Conservation (phyloP, 2,888 invertebrate species). For the Aquatica leii region DNA sequence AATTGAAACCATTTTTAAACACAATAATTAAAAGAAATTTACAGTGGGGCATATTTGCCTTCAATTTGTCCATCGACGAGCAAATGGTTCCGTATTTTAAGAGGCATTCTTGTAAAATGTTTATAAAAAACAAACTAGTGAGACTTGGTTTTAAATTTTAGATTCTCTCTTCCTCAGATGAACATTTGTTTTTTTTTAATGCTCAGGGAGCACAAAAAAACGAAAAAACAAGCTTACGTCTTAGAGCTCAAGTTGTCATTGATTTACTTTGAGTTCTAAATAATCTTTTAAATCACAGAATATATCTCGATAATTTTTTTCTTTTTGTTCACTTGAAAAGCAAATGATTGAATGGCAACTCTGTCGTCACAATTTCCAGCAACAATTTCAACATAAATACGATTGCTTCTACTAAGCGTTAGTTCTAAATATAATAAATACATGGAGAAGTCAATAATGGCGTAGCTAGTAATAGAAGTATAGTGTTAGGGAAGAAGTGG, state of each 20-base stretch:
- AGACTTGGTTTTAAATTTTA: constrained; percentile 3
- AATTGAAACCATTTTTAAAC: not conserved
- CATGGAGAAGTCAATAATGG: too few relatives aligned
- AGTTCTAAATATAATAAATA: too few relatives aligned
- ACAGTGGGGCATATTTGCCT: not conserved
- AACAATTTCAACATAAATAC: too few relatives aligned
- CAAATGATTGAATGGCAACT: too few relatives aligned
- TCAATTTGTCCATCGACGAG: not conserved
- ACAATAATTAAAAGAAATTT: constrained; percentile 17
- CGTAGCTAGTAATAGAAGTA: too few relatives aligned
- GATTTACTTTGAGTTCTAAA: constrained; percentile 40
- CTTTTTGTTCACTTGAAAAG: too few relatives aligned
- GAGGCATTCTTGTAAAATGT: too few relatives aligned
- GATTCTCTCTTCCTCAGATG: constrained; percentile 40
- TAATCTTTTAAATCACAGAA: constrained; percentile 30
- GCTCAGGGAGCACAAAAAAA: not conserved
- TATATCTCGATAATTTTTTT: constrained; percentile 41
- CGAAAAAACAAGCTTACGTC: constrained; percentile 8
- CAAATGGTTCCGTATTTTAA: not conserved
- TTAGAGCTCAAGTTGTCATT: constrained; percentile 43
- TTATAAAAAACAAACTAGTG: not conserved
- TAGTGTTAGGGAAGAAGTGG: too few relatives aligned
- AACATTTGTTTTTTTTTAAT: constrained; percentile 1
- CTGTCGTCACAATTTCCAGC: too few relatives aligned
- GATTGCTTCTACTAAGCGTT: too few relatives aligned